Evolutionary conservation across 2,797 vertebrate genomes (phyloP), one percentile per base, ranked within the genome.

Genomic region (Steatocranus sp.): DNA sequence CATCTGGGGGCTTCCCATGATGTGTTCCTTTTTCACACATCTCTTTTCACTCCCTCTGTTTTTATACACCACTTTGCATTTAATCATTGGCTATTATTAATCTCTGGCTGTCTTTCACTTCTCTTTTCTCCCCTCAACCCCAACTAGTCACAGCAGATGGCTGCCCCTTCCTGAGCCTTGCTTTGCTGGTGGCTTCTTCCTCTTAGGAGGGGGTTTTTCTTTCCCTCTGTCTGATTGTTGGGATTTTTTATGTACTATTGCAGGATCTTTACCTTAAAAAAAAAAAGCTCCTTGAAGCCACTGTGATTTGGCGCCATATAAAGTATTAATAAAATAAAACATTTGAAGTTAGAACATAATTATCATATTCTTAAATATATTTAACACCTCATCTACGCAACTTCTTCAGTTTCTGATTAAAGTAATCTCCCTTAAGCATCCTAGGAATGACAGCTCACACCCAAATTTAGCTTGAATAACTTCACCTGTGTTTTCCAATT

Each of bases 141-240:
- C 58, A 61, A 0, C 56, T 61, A 2, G 56, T 36, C 3, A 6
- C 7, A 1, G 1, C 32, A 61, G 56, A 61, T 1, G 4, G 32
- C 32, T 61, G 56, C 32, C 56, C 32, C 11, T 34, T 0, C n/a
- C 18, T 12, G 56, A 61, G 18, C 56, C 11, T 36, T n/a, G 56
- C 32, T 61, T 61, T 61, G 56, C 32, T 32, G 56, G 32, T 7
- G 11, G 18, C 3, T 61, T 61, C 56, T 36, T 61, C 56, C 32
- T 61, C 32, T 36, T 61, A 61, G 32, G 3, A 61, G 30, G 32
- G 56, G 12, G 56, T 20, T 61, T 36, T 61, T 61, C 32, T 36
- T 61, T 61, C 56, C 32, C 18, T n/a, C 32, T 61, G 56, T 36
- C 32, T 61, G 32, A 61, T 12, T 61, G 11, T 61, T 61, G 18